Evolutionary conservation across 2,888 invertebrate species (phyloP).

Genomic region (Hirtodrosophila trivittata): DNA sequence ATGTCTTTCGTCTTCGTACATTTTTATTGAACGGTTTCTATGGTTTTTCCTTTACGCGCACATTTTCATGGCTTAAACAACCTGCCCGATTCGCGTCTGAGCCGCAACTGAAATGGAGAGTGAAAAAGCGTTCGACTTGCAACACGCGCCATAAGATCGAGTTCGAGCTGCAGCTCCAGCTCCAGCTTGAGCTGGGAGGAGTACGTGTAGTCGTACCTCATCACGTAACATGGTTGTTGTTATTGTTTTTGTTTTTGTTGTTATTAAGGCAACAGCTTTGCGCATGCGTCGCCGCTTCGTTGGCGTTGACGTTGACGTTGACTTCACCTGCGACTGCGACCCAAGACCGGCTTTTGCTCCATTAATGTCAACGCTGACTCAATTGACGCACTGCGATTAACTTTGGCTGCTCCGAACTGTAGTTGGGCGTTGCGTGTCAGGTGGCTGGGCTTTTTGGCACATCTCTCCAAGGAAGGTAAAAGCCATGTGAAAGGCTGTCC

Average conservation of each 20-base stretch:
- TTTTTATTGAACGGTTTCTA: conserved; percentile 5
- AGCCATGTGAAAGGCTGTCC: conserved; percentile 61
- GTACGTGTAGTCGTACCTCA: conserved; percentile 8
- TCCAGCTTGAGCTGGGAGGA: conserved; percentile 20
- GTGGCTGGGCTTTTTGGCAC: conserved; percentile 41
- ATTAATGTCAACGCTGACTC: conserved; percentile 49
- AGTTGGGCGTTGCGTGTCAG: conserved; percentile 15
- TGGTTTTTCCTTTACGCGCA: background rate
- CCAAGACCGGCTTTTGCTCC: conserved; percentile 53
- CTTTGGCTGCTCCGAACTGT: conserved; percentile 7
- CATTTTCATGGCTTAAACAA: conserved; percentile 36
- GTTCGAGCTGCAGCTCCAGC: too few species aligned
- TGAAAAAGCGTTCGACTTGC: conserved; percentile 52
- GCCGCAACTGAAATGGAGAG: conserved; percentile 68
- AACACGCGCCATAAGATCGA: conserved; percentile 52
- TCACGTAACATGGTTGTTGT: conserved; percentile 59
- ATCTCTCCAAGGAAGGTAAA: conserved; percentile 18
- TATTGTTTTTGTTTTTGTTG: conserved; percentile 11
- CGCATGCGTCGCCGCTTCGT: conserved; percentile 14
- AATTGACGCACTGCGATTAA: conserved; percentile 58
- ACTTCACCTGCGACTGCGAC: background rate
- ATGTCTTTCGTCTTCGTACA: conserved; percentile 9
- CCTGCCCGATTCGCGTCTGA: conserved; percentile 55
- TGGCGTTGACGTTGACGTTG: conserved; percentile 5
- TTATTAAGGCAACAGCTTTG: conserved; percentile 4